Conservation (phyloP, 2,113 vertebrate species). For the Vombatus ursinus region DNA sequence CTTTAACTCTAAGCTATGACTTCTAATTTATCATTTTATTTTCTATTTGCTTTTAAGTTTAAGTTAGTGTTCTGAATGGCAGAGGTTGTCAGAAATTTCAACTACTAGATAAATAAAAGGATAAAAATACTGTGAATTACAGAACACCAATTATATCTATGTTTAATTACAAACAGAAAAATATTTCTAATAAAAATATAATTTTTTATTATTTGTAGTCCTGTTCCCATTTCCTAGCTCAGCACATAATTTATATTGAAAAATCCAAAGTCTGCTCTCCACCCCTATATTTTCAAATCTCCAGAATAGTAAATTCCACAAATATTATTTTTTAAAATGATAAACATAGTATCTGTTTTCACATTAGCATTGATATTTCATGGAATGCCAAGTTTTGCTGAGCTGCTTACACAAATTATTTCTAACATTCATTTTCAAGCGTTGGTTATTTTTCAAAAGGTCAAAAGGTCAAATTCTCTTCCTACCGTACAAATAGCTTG, state of each 20-base stretch:
- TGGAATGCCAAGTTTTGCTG: neutral
- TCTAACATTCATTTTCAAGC: neutral
- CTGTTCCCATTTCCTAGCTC: neutral
- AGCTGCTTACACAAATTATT: neutral
- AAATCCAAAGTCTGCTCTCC: neutral
- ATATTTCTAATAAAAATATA: neutral
- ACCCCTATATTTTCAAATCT: neutral
- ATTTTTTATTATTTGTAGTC: neutral
- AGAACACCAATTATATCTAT: neutral
- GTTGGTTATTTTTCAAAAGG: neutral
- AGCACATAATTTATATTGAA: neutral
- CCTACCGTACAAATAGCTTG: slow-evolving; percentile 93
- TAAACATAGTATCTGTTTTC: neutral
- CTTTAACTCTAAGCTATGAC: neutral
- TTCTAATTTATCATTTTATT: neutral
- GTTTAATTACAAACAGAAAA: neutral
- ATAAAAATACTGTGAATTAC: neutral
- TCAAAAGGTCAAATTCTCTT: neutral
- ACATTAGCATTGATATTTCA: neutral
- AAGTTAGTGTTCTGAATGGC: neutral
- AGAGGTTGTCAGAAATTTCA: neutral
- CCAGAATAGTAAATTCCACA: neutral
- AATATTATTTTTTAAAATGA: slow-evolving; percentile 13
- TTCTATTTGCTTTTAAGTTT: neutral
- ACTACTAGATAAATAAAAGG: neutral